phyloP scores from a whole-genome alignment of 2,113 vertebrate species.

The Pygathrix nemaeus region DNA sequence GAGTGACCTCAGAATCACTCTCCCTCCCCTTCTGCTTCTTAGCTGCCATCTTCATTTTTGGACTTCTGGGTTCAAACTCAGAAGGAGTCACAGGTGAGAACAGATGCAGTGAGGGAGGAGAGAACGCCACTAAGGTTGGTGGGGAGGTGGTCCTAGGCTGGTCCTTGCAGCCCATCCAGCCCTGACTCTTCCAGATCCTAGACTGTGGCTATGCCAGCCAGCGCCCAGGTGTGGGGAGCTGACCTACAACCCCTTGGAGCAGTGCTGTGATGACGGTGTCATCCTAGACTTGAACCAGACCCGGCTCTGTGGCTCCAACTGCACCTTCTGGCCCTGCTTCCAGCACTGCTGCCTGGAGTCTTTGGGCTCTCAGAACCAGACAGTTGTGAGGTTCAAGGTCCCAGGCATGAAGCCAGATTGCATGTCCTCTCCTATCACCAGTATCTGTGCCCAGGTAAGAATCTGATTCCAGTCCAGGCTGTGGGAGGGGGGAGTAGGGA shows the following conservation, averaged over 20 bases:
- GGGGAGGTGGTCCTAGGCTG: not conserved
- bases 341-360: conserved; percentile 10
- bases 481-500: not conserved
- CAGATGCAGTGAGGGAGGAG: not conserved
- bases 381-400: not conserved
- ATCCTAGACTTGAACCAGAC: not conserved
- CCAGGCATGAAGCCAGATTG: not conserved
- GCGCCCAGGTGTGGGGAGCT: not conserved
- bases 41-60: not conserved
- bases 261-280: not conserved
- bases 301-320: not conserved
- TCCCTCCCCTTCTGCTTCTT: not conserved
- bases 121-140: too few relatives aligned
- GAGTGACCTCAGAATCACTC: too few relatives aligned
- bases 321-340: conserved; percentile 21
- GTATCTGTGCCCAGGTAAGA: not conserved
- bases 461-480: not conserved
- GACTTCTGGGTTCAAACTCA: not conserved
- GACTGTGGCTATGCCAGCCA: not conserved
- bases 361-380: not conserved
- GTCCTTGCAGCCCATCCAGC: not conserved
- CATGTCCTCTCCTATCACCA: not conserved
- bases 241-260: not conserved
- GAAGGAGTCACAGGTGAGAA: not conserved
- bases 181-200: not conserved